Conservation (phyloP, 2,113 vertebrate genomes). For the Bombycilla garrulus region DNA sequence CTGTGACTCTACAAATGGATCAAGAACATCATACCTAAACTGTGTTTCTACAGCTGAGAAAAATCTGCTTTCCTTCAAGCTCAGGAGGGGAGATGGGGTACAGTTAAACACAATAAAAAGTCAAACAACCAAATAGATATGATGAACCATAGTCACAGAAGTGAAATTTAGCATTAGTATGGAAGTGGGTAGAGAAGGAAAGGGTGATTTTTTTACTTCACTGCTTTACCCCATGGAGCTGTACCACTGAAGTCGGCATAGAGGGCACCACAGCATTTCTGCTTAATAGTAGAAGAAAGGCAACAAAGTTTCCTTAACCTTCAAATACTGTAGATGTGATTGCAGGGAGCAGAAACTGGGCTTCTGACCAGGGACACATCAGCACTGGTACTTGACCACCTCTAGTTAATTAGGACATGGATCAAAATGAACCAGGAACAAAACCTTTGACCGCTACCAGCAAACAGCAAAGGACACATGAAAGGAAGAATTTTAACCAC, state of each 20-base stretch:
- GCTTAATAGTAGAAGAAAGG: background rate
- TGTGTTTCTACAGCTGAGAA: background rate
- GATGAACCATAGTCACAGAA: background rate
- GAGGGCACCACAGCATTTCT: background rate
- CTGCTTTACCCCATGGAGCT: background rate
- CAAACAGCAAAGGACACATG: background rate
- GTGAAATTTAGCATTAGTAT: background rate
- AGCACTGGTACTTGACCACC: background rate
- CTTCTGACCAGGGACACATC: background rate
- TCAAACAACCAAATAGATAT: background rate
- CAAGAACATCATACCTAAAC: background rate
- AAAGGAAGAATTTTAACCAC: background rate
- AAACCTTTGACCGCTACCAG: background rate
- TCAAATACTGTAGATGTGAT: background rate
- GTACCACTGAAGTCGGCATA: background rate
- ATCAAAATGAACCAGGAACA: background rate
- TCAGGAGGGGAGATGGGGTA: accelerated
- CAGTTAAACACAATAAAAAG: background rate
- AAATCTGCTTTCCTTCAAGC: background rate
- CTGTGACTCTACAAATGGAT: background rate
- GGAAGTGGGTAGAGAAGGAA: background rate
- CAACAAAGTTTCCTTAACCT: background rate
- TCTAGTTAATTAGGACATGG: background rate
- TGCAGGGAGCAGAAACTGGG: background rate
- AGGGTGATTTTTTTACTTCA: background rate